Percentiles rank a stretch among this genome's conserved stretches.
Conservation (phyloP, 1,140 invertebrate species). For the Orius insidiosus region DNA sequence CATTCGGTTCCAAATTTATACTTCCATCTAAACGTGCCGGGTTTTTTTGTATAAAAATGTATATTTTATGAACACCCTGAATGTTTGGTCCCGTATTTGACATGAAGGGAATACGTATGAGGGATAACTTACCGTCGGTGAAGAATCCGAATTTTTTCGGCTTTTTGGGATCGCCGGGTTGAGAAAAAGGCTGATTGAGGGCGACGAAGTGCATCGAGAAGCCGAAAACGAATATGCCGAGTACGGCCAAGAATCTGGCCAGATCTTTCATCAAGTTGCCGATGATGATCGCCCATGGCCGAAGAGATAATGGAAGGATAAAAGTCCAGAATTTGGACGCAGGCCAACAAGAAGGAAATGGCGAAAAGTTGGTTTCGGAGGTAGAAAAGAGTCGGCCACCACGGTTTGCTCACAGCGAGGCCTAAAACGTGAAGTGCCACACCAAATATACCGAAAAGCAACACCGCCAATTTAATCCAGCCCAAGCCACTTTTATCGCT, state of each 20-base stretch:
- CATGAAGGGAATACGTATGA: not conserved
- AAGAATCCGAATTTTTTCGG: conserved; percentile 30
- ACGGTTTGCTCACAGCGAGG: conserved; percentile 26
- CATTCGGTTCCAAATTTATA: conserved; percentile 1
- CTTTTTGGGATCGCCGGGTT: too few relatives aligned
- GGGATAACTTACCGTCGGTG: conserved; percentile 47
- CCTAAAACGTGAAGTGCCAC: conserved; percentile 79
- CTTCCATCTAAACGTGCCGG: not conserved
- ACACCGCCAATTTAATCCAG: conserved; percentile 79
- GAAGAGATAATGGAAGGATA: conserved; percentile 96
- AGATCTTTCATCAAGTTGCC: conserved; percentile 81
- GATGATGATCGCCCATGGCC: conserved; percentile 95
- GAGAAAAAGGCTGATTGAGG: conserved; percentile 73
- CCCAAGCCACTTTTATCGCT: conserved; percentile 87
- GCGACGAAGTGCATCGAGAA: conserved; percentile 96
- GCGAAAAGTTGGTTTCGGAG: conserved; percentile 93
- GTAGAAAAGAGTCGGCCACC: conserved; percentile 73
- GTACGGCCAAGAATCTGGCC: conserved; percentile 85
- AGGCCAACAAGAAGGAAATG: conserved; percentile 81
- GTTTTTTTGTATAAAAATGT: too few relatives aligned
- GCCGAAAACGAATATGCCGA: conserved; percentile 94
- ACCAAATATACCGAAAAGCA: conserved; percentile 82
- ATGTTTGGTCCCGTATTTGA: not conserved
- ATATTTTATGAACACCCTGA: not conserved
- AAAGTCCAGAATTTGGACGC: conserved; percentile 93